Conservation (phyloP, 2,797 vertebrate species). For the Rhinoraja longicauda region DNA sequence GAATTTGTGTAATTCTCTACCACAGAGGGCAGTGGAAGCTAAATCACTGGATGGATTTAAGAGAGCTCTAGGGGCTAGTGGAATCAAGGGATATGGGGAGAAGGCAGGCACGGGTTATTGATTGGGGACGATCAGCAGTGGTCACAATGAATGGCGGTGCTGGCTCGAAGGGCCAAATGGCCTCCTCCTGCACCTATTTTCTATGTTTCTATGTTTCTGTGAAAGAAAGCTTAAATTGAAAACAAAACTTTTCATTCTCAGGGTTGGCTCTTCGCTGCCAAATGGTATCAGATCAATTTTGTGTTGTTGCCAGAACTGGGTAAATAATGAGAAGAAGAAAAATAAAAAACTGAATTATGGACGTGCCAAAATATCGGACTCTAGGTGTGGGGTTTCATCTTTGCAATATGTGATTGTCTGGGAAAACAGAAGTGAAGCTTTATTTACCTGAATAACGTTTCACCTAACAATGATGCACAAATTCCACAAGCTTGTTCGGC, state of each 20-base stretch:
- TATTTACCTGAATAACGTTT: background rate
- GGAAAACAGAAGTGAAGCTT: background rate
- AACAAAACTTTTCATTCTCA: background rate
- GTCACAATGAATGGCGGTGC: too few species aligned
- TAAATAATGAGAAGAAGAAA: background rate
- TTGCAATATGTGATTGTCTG: background rate
- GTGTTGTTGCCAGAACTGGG: background rate
- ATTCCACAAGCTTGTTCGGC: background rate
- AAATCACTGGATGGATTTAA: too few species aligned
- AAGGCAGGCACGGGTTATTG: too few species aligned
- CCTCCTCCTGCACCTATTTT: too few species aligned
- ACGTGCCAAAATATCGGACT: background rate
- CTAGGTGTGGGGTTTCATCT: background rate
- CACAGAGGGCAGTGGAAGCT: too few species aligned
- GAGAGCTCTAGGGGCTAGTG: too few species aligned
- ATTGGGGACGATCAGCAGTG: too few species aligned
- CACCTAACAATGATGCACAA: background rate
- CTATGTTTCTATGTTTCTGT: too few species aligned
- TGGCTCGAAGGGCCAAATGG: too few species aligned
- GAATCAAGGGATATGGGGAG: too few species aligned
- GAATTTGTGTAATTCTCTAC: too few species aligned
- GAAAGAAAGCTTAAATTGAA: background rate
- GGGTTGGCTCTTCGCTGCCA: background rate
- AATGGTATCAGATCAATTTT: background rate
- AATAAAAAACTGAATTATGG: background rate